A percentile compares a stretch with the other conserved stretches of the same genome.
These are phyloP conservation scores for Ptychobarbus kaznakovi DNA, from an alignment of 2,797 vertebrate species.

Conservation along the genomic window DNA sequence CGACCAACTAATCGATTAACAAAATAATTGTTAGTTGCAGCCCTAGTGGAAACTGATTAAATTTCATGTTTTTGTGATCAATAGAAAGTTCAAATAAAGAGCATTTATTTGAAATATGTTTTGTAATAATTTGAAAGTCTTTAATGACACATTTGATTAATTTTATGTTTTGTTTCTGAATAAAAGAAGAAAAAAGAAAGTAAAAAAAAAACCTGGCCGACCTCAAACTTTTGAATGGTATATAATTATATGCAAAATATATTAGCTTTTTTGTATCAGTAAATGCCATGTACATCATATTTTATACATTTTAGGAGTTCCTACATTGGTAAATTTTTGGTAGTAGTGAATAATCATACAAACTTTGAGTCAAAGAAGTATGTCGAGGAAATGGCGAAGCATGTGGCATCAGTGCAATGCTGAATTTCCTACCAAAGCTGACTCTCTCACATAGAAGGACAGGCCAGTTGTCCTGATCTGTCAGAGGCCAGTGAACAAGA, in stretches of 20 bases:
- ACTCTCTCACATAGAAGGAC: slow-evolving; percentile 41
- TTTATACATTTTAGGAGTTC: neutral
- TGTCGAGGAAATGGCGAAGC: neutral
- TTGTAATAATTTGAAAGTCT: neutral
- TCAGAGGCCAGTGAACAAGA: slow-evolving; percentile 60
- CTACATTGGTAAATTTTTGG: neutral
- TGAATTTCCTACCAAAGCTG: slow-evolving; percentile 4
- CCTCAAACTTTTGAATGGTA: neutral
- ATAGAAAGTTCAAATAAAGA: neutral
- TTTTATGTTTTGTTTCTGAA: neutral
- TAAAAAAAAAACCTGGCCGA: too few relatives aligned
- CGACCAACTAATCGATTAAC: too few relatives aligned
- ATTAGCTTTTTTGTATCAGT: neutral
- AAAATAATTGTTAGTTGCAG: too few relatives aligned
- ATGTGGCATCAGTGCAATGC: neutral
- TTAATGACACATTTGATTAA: neutral
- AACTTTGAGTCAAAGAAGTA: neutral
- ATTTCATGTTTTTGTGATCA: neutral
- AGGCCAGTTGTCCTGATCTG: slow-evolving; percentile 64
- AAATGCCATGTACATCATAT: neutral
- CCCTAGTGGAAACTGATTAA: too few relatives aligned
- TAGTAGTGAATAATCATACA: neutral
- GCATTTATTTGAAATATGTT: neutral
- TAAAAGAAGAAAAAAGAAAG: neutral
- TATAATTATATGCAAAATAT: neutral